Evolutionary conservation across 2,888 invertebrate species (phyloP), one percentile per base, ranked within the genome.

Genomic region (Cyrtodaria siliqua): DNA sequence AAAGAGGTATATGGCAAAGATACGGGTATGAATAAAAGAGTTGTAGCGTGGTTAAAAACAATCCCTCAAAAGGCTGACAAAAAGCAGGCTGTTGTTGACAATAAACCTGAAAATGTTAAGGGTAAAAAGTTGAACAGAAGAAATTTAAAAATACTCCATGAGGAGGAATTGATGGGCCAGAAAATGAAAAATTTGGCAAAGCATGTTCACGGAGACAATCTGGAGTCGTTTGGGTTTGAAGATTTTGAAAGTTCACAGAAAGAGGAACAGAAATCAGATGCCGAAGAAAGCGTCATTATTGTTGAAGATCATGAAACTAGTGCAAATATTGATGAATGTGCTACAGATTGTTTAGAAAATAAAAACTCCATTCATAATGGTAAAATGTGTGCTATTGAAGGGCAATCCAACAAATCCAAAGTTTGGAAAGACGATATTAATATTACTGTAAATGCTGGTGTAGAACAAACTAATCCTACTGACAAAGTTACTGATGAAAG

Each of bases 1-100:
- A 49, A 27, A 47, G 29, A 38, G 16, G 38, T 38, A 23, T 64
- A 77, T 20, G 55, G 60, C 9, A 63, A 57, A 33, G 69, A 64
- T n/a, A 18, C 3, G 9, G 12, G 14, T 16, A 49, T 68, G n/a
- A 70, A 14, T 8, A 61, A 57, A 27, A 80, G 76, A 33, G 81
- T 81, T 14, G 26, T 55, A 20, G 74, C 77, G 14, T 81, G 81
- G 81, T 70, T 81, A 29, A 23, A 33, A 33, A 53, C 16, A 20
- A 29, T n/a, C 29, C 8, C 6, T 23, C 33, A 33, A 12, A 33
- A 33, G 12, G 12, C 6, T 4, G 33, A 33, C 6, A 33, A 33
- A 33, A 33, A 8, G 33, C 6, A 33, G 12, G 33, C 12, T 4
- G 12, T 12, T 4, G 12, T 33, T 4, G 33, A 33, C 33, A 33